These are phyloP conservation scores for Melanargia galathea DNA, from an alignment of 2,888 invertebrate species.

Conservation along the genomic window DNA sequence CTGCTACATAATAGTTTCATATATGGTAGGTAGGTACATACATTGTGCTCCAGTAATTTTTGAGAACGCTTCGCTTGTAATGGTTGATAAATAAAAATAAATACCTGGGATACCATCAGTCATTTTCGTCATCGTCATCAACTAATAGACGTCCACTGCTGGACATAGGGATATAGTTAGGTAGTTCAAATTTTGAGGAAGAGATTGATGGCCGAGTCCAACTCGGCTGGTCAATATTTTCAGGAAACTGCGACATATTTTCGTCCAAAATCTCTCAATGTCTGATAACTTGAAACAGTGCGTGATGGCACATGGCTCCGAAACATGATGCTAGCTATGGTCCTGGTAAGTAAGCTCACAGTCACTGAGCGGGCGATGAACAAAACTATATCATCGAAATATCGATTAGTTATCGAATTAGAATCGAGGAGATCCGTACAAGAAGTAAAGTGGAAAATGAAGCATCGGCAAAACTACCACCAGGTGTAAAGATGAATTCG, in stretches of 20 bases:
- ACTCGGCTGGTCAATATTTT: not conserved
- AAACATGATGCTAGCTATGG: not conserved
- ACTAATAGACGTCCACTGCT: too few species aligned
- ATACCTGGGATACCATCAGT: too few species aligned
- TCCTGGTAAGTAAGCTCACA: not conserved
- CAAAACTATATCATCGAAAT: not conserved
- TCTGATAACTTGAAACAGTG: too few species aligned
- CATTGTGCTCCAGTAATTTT: not conserved
- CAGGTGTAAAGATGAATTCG: too few species aligned
- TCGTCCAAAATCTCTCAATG: too few species aligned
- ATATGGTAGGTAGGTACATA: not conserved
- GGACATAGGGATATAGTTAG: too few species aligned
- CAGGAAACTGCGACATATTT: not conserved
- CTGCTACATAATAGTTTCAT: constrained; percentile 1
- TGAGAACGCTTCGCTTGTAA: not conserved
- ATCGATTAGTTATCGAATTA: not conserved
- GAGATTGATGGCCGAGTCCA: too few species aligned
- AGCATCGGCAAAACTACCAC: too few species aligned
- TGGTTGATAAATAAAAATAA: not conserved
- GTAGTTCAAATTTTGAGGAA: not conserved
- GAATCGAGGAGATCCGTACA: not conserved
- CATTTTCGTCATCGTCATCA: not conserved
- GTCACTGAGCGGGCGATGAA: not conserved
- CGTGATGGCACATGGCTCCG: not conserved
- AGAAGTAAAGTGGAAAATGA: not conserved